A percentile compares a stretch with the other conserved stretches of the same genome.
Conservation (phyloP, 2,113 vertebrate genomes). For the Pachycephala philippinensis region DNA sequence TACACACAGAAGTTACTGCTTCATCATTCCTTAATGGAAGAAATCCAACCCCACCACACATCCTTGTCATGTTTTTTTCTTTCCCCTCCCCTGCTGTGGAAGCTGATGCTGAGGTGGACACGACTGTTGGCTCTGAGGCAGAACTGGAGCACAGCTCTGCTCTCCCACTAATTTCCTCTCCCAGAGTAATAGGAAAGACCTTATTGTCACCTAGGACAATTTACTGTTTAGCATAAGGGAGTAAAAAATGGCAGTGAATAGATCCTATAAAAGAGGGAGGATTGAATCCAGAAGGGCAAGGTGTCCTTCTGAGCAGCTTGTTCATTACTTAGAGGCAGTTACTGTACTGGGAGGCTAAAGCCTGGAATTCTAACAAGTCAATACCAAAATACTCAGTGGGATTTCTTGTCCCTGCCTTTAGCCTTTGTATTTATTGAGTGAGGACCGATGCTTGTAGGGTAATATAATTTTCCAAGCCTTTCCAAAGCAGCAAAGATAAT, state of each 20-base stretch:
- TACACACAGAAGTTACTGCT: background rate
- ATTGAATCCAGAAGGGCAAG: background rate
- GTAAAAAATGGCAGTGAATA: background rate
- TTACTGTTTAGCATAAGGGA: background rate
- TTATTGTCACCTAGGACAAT: background rate
- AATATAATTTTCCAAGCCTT: constrained; percentile 72
- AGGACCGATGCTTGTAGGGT: constrained; percentile 36
- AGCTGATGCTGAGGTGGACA: background rate
- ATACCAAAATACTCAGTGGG: background rate
- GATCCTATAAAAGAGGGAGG: background rate
- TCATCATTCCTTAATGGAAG: background rate
- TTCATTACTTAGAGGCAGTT: constrained; percentile 41
- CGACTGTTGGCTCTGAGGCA: background rate
- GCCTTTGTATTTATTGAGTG: constrained; percentile 44
- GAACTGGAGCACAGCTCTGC: background rate
- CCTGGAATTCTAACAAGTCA: constrained; percentile 18
- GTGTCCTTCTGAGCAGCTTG: background rate
- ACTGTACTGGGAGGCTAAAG: constrained; percentile 26
- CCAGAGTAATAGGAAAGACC: background rate
- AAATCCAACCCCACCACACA: background rate
- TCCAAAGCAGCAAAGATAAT: constrained; percentile 72
- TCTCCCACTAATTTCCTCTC: background rate
- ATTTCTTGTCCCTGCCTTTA: background rate
- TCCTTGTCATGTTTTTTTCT: background rate
- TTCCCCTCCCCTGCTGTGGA: background rate